phyloP scores from a whole-genome alignment of 35 echinoderm and acorn worm species.

The Acanthaster planci region DNA sequence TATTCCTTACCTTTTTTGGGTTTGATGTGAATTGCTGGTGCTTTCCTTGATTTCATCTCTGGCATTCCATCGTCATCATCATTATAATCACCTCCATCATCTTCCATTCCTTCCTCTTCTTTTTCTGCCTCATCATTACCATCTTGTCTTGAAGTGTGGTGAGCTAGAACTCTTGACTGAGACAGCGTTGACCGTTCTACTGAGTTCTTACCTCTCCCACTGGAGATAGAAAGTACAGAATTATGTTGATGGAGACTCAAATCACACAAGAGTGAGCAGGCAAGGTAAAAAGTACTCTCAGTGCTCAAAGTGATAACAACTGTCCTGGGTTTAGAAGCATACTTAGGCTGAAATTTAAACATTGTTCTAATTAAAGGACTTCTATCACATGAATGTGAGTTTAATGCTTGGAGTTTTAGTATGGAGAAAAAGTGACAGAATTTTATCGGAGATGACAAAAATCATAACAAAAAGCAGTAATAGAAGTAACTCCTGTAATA shows the following conservation, averaged over 20 bases:
- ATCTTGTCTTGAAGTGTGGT: slow-evolving; percentile 25
- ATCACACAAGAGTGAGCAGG: too few relatives aligned
- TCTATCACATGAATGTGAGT: too few relatives aligned
- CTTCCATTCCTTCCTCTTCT: slow-evolving; percentile 60
- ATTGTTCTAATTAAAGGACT: too few relatives aligned
- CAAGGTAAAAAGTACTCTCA: too few relatives aligned
- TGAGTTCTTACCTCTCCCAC: not conserved
- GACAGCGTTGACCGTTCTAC: not conserved
- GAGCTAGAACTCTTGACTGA: not conserved
- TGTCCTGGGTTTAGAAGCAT: too few relatives aligned
- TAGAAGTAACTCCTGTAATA: not conserved
- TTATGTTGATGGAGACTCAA: not conserved
- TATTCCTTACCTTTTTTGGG: slow-evolving; percentile 55
- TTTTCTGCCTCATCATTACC: slow-evolving; percentile 55
- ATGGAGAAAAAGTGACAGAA: not conserved
- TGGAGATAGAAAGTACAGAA: not conserved
- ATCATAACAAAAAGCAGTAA: too few relatives aligned
- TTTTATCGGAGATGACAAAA: not conserved
- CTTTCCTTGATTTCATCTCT: slow-evolving; percentile 47
- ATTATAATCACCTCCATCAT: slow-evolving; percentile 47
- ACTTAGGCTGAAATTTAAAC: too few relatives aligned
- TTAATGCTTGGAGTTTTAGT: too few relatives aligned
- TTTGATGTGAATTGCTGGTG: slow-evolving; percentile 41
- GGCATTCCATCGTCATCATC: slow-evolving; percentile 46
- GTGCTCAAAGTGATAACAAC: too few relatives aligned